Conservation (phyloP, 2,888 invertebrate genomes). For the Clitarchus hookeri region DNA sequence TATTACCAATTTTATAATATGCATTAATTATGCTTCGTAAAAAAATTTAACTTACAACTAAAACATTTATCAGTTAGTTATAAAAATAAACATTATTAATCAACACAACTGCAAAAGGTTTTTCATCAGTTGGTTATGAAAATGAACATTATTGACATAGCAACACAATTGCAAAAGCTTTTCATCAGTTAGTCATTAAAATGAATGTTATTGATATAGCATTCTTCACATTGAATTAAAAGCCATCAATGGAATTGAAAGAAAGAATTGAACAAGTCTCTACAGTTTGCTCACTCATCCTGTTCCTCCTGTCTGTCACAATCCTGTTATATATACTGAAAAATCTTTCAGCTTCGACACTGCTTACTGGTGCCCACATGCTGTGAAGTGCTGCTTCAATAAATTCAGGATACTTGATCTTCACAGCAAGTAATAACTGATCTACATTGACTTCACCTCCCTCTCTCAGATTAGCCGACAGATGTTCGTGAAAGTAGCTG, state of each 20-base stretch:
- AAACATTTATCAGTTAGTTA: too few species aligned
- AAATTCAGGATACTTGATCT: constrained; percentile 45
- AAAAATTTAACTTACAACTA: too few species aligned
- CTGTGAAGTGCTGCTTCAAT: constrained; percentile 38
- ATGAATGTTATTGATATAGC: not conserved
- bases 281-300: constrained; percentile 31
- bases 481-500: constrained; percentile 12
- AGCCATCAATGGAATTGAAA: not conserved
- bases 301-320: constrained; percentile 27
- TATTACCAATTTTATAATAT: too few species aligned
- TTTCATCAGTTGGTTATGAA: not conserved
- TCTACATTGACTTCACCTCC: not conserved
- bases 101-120: not conserved
- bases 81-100: too few species aligned
- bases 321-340: not conserved
- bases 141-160: too few species aligned
- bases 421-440: constrained; percentile 20
- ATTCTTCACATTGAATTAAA: not conserved
- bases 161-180: not conserved
- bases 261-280: constrained; percentile 17
- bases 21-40: too few species aligned
- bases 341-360: too few species aligned
- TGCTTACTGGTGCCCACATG: constrained; percentile 22
- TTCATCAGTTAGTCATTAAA: not conserved
- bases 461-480: not conserved